Evolutionary conservation across 2,888 invertebrate species (phyloP).

Genomic region (Molorchus minor): DNA sequence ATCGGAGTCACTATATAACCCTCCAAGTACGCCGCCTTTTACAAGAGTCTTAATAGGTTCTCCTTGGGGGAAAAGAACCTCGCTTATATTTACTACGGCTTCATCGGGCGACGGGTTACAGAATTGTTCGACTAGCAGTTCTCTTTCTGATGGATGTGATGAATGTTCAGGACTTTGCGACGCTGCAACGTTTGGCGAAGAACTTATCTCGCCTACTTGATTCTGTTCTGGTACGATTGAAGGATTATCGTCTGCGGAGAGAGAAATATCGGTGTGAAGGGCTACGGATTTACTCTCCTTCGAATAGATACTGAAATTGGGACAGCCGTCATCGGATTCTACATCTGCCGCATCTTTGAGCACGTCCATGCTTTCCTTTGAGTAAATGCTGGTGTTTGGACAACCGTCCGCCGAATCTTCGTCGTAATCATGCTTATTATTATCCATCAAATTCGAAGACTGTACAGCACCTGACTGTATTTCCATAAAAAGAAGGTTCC

Average conservation of each 20-base stretch:
- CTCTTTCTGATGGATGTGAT: neutral
- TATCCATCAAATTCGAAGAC: constrained; percentile 46
- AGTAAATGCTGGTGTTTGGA: constrained; percentile 86
- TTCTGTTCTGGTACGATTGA: constrained; percentile 18
- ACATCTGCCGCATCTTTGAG: constrained; percentile 62
- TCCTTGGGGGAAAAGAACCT: neutral
- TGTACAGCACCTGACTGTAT: constrained; percentile 53
- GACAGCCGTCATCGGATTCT: constrained; percentile 75
- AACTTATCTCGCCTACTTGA: constrained; percentile 43
- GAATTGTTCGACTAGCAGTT: neutral
- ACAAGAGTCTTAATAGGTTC: constrained; percentile 7
- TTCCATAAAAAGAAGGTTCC: constrained; percentile 33
- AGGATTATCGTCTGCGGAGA: constrained; percentile 30
- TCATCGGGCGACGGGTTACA: neutral
- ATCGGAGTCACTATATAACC: constrained; percentile 60
- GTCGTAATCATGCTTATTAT: constrained; percentile 32
- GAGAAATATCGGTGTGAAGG: constrained; percentile 62
- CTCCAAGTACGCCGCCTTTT: constrained; percentile 35
- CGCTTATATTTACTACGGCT: neutral
- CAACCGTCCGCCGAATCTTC: constrained; percentile 66
- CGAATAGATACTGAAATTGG: constrained; percentile 87
- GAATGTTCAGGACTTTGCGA: neutral
- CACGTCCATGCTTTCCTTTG: constrained; percentile 70
- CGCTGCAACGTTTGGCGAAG: constrained; percentile 39
- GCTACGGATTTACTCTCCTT: constrained; percentile 81